A percentile compares a stretch with the other conserved stretches of the same genome.
Evolutionary conservation across 1,140 invertebrate genomes (phyloP).

Genomic region (Hylaeus anthracinus): DNA sequence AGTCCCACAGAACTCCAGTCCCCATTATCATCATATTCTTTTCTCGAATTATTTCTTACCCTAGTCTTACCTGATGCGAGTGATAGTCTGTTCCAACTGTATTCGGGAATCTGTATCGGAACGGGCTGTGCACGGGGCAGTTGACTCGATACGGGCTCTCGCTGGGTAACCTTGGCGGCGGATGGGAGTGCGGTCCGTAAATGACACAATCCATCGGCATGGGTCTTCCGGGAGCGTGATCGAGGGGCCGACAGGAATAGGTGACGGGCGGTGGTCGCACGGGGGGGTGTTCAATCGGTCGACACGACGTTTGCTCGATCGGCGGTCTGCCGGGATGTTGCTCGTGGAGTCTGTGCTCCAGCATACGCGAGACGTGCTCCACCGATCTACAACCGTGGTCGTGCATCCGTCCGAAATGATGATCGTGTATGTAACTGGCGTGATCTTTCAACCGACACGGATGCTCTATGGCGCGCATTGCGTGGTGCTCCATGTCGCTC

Average conservation of each 20-base stretch:
- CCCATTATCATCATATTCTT: too few relatives aligned
- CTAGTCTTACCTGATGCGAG: constrained; percentile 81
- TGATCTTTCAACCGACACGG: constrained; percentile 77
- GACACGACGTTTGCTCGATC: constrained; percentile 53
- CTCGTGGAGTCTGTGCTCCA: constrained; percentile 72
- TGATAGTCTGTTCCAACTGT: constrained; percentile 80
- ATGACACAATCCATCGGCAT: constrained; percentile 78
- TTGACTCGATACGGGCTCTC: constrained; percentile 77
- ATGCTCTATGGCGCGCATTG: constrained; percentile 72
- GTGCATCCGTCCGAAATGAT: constrained; percentile 68
- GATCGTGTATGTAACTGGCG: constrained; percentile 72
- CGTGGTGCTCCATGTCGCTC: constrained; percentile 64
- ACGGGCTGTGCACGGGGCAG: constrained; percentile 85
- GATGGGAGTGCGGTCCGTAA: constrained; percentile 75
- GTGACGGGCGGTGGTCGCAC: constrained; percentile 64
- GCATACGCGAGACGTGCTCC: constrained; percentile 73
- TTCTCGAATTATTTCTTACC: too few relatives aligned
- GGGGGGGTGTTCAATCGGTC: constrained; percentile 65
- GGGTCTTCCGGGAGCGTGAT: constrained; percentile 72
- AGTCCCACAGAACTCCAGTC: too few relatives aligned
- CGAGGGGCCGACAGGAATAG: constrained; percentile 78
- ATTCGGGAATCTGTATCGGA: constrained; percentile 83
- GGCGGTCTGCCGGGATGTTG: constrained; percentile 61
- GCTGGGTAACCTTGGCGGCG: constrained; percentile 67
- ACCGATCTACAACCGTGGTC: constrained; percentile 76